phyloP scores from a whole-genome alignment of 2,888 invertebrate genomes.

The Apotomis capreana region DNA sequence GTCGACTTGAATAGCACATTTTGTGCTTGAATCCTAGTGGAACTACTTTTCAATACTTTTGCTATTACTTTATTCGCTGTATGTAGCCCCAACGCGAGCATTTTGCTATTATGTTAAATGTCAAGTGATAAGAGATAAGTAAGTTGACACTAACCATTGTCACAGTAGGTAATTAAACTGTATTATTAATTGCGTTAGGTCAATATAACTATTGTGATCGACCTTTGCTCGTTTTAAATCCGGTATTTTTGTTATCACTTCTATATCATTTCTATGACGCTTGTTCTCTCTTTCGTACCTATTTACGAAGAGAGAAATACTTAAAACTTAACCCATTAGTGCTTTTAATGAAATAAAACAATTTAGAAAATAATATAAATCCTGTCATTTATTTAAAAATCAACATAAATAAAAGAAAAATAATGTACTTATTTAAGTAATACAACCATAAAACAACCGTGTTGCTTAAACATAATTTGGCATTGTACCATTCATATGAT shows the following conservation, averaged over 20 bases:
- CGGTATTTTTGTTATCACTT: neutral
- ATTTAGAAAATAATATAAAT: neutral
- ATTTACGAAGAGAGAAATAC: too few relatives aligned
- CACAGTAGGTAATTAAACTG: conserved; percentile 20
- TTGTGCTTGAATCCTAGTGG: conserved; percentile 47
- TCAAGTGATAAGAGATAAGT: conserved; percentile 49
- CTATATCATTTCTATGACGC: too few relatives aligned
- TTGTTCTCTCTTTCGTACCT: too few relatives aligned
- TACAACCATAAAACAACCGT: conserved; percentile 23
- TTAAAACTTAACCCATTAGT: too few relatives aligned
- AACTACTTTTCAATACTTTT: conserved; percentile 44
- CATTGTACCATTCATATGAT: neutral
- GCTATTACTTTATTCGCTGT: conserved; percentile 46
- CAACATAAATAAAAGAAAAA: neutral
- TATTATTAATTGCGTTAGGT: conserved; percentile 31
- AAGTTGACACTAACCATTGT: conserved; percentile 42
- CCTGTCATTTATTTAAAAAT: conserved; percentile 14
- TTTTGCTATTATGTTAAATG: conserved; percentile 48
- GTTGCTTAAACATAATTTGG: neutral
- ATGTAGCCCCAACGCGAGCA: conserved; percentile 58
- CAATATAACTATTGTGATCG: conserved; percentile 6
- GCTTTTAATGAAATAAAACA: neutral
- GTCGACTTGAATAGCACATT: conserved; percentile 47
- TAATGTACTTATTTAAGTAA: conserved; percentile 9
- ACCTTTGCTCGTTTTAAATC: conserved; percentile 10